Conservation (phyloP, 2,113 vertebrate genomes). For the Xiphophorus maculatus region DNA sequence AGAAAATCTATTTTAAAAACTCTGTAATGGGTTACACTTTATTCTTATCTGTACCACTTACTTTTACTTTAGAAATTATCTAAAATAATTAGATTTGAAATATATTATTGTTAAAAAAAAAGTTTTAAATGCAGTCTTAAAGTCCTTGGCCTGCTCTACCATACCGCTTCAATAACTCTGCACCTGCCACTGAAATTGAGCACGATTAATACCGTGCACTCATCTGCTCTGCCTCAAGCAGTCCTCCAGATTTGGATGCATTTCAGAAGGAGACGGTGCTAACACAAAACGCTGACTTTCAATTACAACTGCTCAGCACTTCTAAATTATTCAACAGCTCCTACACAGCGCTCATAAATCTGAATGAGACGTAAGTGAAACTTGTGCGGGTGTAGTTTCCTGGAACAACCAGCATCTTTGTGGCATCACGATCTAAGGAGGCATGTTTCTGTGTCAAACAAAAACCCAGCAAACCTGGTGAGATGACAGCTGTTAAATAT, state of each 20-base stretch:
- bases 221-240: not conserved
- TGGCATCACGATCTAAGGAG: slow-evolving; percentile 8
- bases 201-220: not conserved
- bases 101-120: not conserved
- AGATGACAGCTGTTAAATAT: not conserved
- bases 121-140: not conserved
- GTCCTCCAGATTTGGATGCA: not conserved
- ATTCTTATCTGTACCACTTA: no score
- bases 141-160: not conserved
- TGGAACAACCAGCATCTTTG: slow-evolving; percentile 11
- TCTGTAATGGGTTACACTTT: no score
- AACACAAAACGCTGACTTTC: not conserved
- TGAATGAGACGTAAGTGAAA: slow-evolving; percentile 19
- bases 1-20: not conserved
- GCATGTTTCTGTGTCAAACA: slow-evolving; percentile 1
- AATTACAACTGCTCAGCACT: not conserved
- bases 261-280: not conserved
- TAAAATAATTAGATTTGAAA: no score
- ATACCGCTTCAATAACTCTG: not conserved
- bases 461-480: not conserved
- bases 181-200: not conserved
- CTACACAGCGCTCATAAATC: not conserved
- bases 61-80: no score
- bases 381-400: not conserved
- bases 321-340: not conserved